Percentiles rank a stretch among this genome's conserved stretches.
phyloP scores from a whole-genome alignment of 2,888 invertebrate species.

The Nudaria mundana region DNA sequence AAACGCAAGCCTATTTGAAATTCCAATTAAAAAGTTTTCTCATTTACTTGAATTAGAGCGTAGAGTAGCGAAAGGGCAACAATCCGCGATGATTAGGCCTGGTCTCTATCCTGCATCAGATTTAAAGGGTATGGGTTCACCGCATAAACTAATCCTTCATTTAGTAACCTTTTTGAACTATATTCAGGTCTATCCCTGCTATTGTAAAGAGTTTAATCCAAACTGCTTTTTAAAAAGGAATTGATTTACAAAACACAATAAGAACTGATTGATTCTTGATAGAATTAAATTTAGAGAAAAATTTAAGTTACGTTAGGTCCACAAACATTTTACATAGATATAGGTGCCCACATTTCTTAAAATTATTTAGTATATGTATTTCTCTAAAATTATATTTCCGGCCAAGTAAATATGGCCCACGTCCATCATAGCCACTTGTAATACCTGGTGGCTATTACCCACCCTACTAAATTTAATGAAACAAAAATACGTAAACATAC shows the following conservation, averaged over 20 bases:
- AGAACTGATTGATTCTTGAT: too few species aligned
- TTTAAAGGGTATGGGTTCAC: slow-evolving; percentile 67
- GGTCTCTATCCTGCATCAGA: slow-evolving; percentile 65
- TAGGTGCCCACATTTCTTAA: too few species aligned
- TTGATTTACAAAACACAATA: too few species aligned
- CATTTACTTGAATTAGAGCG: slow-evolving; percentile 79
- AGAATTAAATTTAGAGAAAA: too few species aligned
- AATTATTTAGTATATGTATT: too few species aligned
- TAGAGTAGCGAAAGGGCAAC: slow-evolving; percentile 74
- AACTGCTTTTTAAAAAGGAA: slow-evolving; percentile 34
- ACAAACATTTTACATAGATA: too few species aligned
- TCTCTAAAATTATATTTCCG: too few species aligned
- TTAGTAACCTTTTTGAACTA: slow-evolving; percentile 58
- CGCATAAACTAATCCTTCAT: slow-evolving; percentile 69
- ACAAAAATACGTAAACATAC: slow-evolving; percentile 1
- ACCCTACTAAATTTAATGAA: too few species aligned
- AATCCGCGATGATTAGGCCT: slow-evolving; percentile 76
- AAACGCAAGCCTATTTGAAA: slow-evolving; percentile 78
- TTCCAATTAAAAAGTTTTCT: slow-evolving; percentile 81
- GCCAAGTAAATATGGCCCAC: too few species aligned
- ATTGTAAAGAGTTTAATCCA: slow-evolving; percentile 34
- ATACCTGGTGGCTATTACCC: too few species aligned
- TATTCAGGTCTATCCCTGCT: slow-evolving; percentile 44
- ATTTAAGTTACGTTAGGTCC: too few species aligned
- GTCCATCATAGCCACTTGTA: too few species aligned